phyloP scores from a whole-genome alignment of 2,797 vertebrate genomes.

The Lagorchestes hirsutus region DNA sequence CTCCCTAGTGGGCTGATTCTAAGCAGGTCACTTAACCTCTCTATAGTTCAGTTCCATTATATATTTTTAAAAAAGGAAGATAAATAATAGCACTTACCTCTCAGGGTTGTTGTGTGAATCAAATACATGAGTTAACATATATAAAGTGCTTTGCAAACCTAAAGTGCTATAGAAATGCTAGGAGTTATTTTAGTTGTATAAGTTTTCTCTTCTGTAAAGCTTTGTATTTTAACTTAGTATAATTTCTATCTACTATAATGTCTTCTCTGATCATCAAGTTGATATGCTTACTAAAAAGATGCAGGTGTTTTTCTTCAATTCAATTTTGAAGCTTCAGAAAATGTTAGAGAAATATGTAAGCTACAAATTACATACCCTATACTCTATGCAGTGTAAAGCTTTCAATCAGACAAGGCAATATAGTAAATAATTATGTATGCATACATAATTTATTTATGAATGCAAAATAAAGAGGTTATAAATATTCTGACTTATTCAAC shows the following conservation, averaged over 20 bases:
- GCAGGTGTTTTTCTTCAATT: constrained; percentile 38
- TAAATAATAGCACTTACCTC: not conserved
- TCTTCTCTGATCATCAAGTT: constrained; percentile 2
- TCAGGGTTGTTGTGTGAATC: not conserved
- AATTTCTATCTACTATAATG: constrained; percentile 12
- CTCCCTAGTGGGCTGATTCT: not conserved
- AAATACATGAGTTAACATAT: not conserved
- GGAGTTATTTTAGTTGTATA: not conserved
- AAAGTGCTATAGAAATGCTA: not conserved
- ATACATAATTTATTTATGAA: not conserved
- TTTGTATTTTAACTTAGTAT: constrained; percentile 20
- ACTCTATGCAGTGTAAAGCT: not conserved
- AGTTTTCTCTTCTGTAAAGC: constrained; percentile 1
- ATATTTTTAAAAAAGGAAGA: not conserved
- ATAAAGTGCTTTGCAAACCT: not conserved
- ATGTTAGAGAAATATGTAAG: constrained; percentile 29
- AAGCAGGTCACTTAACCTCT: not conserved
- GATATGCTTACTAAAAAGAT: constrained; percentile 42
- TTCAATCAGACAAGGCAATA: not conserved
- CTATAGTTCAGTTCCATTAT: not conserved
- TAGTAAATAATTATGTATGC: not conserved
- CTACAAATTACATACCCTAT: not conserved
- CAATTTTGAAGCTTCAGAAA: constrained; percentile 57
- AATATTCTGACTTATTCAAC: not conserved
- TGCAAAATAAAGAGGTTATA: not conserved